Conservation (phyloP, 2,888 invertebrate species). For the Dynastes tityus region DNA sequence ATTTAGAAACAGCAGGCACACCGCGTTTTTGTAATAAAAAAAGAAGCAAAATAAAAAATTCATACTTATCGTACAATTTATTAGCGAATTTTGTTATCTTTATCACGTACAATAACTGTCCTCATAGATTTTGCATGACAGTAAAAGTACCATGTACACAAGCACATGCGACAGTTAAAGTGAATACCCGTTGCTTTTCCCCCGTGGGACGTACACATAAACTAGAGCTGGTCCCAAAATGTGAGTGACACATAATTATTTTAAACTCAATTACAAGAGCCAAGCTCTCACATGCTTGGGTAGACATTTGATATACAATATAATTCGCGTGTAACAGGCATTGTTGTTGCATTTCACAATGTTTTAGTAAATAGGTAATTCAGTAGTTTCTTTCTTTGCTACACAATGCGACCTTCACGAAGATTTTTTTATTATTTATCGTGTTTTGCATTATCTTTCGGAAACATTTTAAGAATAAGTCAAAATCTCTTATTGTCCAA, state of each 20-base stretch:
- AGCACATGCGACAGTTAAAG: slow-evolving; percentile 54
- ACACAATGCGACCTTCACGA: neutral
- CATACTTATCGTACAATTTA: slow-evolving; percentile 33
- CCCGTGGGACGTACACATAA: slow-evolving; percentile 50
- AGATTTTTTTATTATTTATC: neutral
- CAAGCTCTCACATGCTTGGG: slow-evolving; percentile 44
- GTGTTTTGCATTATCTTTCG: neutral
- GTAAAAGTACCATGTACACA: slow-evolving; percentile 22
- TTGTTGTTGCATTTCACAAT: slow-evolving; percentile 20
- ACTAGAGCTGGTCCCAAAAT: slow-evolving; percentile 47
- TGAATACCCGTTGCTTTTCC: slow-evolving; percentile 54
- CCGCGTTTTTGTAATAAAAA: slow-evolving; percentile 1
- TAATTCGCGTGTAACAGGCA: slow-evolving; percentile 43
- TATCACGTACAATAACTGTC: slow-evolving; percentile 10
- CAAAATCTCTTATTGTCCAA: too few species aligned
- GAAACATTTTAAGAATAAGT: too few species aligned
- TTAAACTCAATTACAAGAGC: slow-evolving; percentile 52
- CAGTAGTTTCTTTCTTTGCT: neutral
- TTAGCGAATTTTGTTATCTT: slow-evolving; percentile 32
- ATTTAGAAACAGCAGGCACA: neutral
- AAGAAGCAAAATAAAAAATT: slow-evolving; percentile 22
- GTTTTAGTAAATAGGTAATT: slow-evolving; percentile 9
- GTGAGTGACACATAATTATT: slow-evolving; percentile 54
- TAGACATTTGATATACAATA: slow-evolving; percentile 50
- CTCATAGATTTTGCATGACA: slow-evolving; percentile 40